Conservation (phyloP, 2,113 vertebrate species). For the Bubo bubo region DNA sequence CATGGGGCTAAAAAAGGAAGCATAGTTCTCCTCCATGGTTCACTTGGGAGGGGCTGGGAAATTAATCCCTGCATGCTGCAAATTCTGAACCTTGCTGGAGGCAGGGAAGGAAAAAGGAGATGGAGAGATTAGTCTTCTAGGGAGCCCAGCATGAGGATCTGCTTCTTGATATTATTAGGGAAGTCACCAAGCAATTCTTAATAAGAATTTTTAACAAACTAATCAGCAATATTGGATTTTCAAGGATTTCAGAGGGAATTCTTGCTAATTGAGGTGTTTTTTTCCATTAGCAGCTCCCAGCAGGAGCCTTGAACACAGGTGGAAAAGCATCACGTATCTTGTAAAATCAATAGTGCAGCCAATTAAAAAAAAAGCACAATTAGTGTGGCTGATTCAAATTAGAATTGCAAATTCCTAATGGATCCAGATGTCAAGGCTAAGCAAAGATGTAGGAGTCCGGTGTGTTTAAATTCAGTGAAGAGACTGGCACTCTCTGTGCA, state of each 20-base stretch:
- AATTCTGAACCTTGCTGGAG: constrained; percentile 21
- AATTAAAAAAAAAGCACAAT: constrained; percentile 16
- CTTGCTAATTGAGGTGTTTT: constrained; percentile 55
- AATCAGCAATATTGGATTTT: constrained; percentile 66
- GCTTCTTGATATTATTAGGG: constrained; percentile 24
- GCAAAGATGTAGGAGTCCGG: background rate
- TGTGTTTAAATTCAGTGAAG: background rate
- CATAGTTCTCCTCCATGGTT: background rate
- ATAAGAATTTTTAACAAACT: constrained; percentile 61
- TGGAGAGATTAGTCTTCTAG: constrained; percentile 1
- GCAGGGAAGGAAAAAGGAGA: background rate
- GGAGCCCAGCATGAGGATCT: constrained; percentile 11
- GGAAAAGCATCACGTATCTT: constrained; percentile 5
- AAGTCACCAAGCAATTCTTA: constrained; percentile 51
- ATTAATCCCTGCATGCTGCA: constrained; percentile 31
- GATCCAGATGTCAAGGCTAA: constrained; percentile 14
- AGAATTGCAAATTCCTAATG: constrained; percentile 51
- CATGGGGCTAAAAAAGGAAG: background rate
- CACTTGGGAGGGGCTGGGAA: background rate
- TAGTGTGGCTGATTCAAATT: constrained; percentile 19
- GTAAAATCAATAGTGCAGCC: constrained; percentile 53
- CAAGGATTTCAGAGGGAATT: constrained; percentile 67
- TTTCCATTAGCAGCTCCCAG: constrained; percentile 54
- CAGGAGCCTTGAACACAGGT: constrained; percentile 40
- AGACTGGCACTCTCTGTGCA: background rate